Percentiles rank a stretch among this genome's conserved stretches.
phyloP scores from a whole-genome alignment of 2,888 invertebrate genomes.

The Terebella lapidaria region DNA sequence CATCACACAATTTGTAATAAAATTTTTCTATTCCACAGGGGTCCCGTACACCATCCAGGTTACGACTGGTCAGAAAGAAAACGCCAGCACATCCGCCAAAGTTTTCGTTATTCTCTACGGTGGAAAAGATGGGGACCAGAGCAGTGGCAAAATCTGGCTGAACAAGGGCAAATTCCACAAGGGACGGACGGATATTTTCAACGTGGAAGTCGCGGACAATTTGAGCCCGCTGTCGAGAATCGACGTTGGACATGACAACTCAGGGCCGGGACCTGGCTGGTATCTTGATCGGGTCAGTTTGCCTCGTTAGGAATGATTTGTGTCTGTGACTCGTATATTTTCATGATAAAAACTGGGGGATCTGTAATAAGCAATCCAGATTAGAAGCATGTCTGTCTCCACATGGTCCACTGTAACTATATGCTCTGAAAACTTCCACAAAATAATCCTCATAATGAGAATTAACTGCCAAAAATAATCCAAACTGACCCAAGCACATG shows the following conservation, averaged over 20 bases:
- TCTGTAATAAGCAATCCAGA: too few species aligned
- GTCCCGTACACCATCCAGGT: constrained; percentile 48
- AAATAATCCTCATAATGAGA: too few species aligned
- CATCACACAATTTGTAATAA: too few species aligned
- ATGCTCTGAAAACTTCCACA: too few species aligned
- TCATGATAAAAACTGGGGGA: too few species aligned
- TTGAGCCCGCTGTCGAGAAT: constrained; percentile 46
- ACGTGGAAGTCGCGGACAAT: constrained; percentile 41
- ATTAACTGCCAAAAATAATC: too few species aligned
- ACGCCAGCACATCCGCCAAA: constrained; percentile 48
- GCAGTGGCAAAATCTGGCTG: constrained; percentile 51
- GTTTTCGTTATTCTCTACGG: constrained; percentile 46
- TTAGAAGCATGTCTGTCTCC: too few species aligned
- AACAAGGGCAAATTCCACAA: constrained; percentile 46
- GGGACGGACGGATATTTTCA: constrained; percentile 45
- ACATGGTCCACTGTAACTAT: too few species aligned
- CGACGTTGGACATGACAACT: constrained; percentile 51
- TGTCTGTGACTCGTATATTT: too few species aligned
- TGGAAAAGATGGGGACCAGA: constrained; percentile 35
- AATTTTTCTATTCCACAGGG: too few species aligned
- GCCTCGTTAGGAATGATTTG: too few species aligned
- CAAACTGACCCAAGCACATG: too few species aligned
- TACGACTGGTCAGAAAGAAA: constrained; percentile 42
- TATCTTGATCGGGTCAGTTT: constrained; percentile 38
- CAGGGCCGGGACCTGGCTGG: constrained; percentile 48